Conservation (phyloP, 2,113 vertebrate species). For the Anser cygnoides region DNA sequence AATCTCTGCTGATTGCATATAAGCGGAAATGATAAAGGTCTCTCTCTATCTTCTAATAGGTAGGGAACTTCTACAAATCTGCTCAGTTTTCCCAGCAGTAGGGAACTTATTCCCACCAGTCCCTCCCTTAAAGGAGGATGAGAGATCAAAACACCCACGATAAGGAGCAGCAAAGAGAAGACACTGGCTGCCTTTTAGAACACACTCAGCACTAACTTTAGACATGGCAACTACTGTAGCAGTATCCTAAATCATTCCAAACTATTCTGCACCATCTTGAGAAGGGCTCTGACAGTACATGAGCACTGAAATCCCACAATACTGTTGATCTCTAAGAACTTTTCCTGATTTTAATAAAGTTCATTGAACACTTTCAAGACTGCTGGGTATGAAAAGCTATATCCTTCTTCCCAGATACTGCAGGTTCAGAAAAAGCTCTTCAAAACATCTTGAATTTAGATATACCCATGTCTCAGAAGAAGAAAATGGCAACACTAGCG, state of each 20-base stretch:
- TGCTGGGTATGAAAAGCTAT: not conserved
- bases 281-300: not conserved
- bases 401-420: not conserved
- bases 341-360: conserved; percentile 5
- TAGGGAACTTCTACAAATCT: not conserved
- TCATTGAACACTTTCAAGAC: not conserved
- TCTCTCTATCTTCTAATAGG: not conserved
- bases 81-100: not conserved
- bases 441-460: not conserved
- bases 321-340: not conserved
- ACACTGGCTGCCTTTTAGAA: not conserved
- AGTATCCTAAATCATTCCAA: not conserved
- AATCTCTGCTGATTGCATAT: not conserved
- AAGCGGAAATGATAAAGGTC: not conserved
- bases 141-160: not conserved
- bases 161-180: not conserved
- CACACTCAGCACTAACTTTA: not conserved
- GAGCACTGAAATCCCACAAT: not conserved
- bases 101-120: not conserved
- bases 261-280: not conserved
- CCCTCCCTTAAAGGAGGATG: not conserved
- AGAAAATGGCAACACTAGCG: not conserved
- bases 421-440: not conserved
- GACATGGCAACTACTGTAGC: not conserved
- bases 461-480: not conserved